These are phyloP conservation scores for Florisuga fusca DNA, from an alignment of 2,797 vertebrate genomes.

Conservation along the genomic window DNA sequence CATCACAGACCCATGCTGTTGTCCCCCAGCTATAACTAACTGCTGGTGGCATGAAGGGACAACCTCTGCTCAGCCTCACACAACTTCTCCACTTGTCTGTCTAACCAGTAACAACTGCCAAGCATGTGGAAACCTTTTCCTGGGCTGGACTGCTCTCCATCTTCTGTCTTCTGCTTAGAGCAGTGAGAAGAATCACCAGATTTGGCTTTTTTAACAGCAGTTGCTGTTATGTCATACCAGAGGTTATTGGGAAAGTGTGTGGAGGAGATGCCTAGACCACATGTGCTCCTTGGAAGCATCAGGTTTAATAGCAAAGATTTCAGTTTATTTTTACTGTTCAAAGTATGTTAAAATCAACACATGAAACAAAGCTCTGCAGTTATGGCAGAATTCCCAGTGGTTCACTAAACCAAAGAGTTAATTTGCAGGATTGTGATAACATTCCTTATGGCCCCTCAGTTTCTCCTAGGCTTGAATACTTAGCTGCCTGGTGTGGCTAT, in stretches of 20 bases:
- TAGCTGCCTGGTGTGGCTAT: not conserved
- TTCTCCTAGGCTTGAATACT: not conserved
- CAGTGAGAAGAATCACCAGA: not conserved
- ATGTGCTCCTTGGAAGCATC: not conserved
- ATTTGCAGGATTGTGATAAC: not conserved
- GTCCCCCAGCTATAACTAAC: not conserved
- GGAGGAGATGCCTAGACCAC: not conserved
- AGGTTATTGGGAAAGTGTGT: rapidly evolving
- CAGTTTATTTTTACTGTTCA: not conserved
- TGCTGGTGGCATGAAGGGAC: not conserved
- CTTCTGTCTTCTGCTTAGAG: not conserved
- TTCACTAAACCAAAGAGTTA: not conserved
- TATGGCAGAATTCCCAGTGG: not conserved
- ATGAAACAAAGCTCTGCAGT: not conserved
- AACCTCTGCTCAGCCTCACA: not conserved
- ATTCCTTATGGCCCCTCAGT: not conserved
- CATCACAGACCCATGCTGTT: rapidly evolving
- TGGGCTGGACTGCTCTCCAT: not conserved
- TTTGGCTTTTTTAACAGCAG: not conserved
- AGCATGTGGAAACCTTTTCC: not conserved
- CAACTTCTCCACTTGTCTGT: not conserved
- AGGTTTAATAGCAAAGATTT: not conserved
- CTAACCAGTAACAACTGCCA: not conserved
- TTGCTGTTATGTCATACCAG: not conserved
- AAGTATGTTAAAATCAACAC: not conserved